These are phyloP conservation scores for Matsumyia berberina DNA, from an alignment of 2,888 invertebrate species.

Conservation along the genomic window DNA sequence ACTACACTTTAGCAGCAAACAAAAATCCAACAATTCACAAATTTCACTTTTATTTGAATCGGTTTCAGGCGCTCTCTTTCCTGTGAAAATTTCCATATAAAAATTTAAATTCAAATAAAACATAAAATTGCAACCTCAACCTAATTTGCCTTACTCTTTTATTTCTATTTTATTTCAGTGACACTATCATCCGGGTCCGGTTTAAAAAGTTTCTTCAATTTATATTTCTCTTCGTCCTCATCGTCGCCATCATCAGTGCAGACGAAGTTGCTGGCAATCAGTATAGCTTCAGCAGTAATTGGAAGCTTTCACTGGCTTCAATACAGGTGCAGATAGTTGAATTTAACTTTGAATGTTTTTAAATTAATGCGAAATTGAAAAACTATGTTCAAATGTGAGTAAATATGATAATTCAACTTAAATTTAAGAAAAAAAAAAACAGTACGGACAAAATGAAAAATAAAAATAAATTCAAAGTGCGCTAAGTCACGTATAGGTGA, in stretches of 20 bases:
- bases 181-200: constrained; percentile 82
- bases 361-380: constrained; percentile 70
- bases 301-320: constrained; percentile 80
- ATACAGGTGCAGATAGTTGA: constrained; percentile 86
- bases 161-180: constrained; percentile 78
- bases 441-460: background rate
- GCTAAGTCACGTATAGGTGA: constrained; percentile 16
- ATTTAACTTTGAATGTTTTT: constrained; percentile 66
- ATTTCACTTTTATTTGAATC: constrained; percentile 1
- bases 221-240: constrained; percentile 81
- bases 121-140: constrained; percentile 3
- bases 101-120: background rate
- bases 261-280: constrained; percentile 73
- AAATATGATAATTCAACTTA: constrained; percentile 55
- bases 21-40: background rate
- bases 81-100: background rate
- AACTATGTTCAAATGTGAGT: constrained; percentile 76
- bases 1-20: background rate
- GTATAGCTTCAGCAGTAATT: constrained; percentile 75
- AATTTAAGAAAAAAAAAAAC: constrained; percentile 24
- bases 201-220: constrained; percentile 81
- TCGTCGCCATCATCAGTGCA: constrained; percentile 71
- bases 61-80: background rate
- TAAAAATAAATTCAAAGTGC: constrained; percentile 34
- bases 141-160: constrained; percentile 13